phyloP scores from a whole-genome alignment of 2,797 vertebrate species.

The Leucoraja ocellata region DNA sequence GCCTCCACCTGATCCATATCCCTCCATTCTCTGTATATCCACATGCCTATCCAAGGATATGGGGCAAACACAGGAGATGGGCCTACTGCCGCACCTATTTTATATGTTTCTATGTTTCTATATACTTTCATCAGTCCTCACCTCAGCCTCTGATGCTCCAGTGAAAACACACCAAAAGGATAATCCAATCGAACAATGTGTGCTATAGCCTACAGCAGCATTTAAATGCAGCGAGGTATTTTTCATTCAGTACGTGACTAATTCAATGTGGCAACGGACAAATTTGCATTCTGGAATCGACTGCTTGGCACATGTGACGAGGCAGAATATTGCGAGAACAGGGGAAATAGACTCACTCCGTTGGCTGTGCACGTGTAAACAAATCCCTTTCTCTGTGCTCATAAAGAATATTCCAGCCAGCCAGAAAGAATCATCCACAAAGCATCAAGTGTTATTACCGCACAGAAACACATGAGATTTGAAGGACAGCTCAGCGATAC shows the following conservation, averaged over 20 bases:
- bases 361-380: slow-evolving; percentile 26
- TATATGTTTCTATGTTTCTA: too few relatives aligned
- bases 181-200: background rate
- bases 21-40: too few relatives aligned
- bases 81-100: too few relatives aligned
- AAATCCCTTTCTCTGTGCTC: background rate
- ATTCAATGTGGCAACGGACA: slow-evolving; percentile 22
- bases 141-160: too few relatives aligned
- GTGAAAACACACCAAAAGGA: too few relatives aligned
- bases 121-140: too few relatives aligned
- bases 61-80: too few relatives aligned
- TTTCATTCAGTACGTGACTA: background rate
- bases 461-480: background rate
- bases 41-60: too few relatives aligned
- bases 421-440: background rate
- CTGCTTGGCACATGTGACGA: too few relatives aligned
- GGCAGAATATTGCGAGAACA: background rate
- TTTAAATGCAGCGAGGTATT: background rate
- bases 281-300: background rate
- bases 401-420: slow-evolving; percentile 21
- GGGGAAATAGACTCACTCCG: background rate
- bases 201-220: background rate
- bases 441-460: slow-evolving; percentile 1
- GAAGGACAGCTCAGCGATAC: background rate
- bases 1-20: too few relatives aligned